These are phyloP conservation scores for Leptoclinus maculatus DNA, from an alignment of 2,797 vertebrate genomes.

Conservation along the genomic window DNA sequence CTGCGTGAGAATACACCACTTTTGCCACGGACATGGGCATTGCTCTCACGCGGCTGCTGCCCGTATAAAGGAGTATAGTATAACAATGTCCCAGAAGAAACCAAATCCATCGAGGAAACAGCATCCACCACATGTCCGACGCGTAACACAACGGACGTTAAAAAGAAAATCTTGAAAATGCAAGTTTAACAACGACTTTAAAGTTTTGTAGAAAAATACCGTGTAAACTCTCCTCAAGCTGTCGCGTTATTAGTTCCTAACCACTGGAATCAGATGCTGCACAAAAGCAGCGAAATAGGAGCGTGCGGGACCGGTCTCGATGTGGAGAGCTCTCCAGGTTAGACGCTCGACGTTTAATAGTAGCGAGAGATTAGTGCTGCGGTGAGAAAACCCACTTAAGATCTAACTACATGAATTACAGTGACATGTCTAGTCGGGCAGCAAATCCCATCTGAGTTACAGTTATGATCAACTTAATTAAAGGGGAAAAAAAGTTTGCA, in stretches of 20 bases:
- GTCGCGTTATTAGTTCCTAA: not conserved
- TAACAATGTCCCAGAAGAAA: conserved; percentile 84
- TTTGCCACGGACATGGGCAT: conserved; percentile 84
- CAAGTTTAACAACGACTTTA: not conserved
- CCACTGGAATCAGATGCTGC: not conserved
- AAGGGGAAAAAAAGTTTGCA: conserved; percentile 74
- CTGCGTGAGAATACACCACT: conserved; percentile 94
- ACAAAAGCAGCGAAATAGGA: conserved; percentile 10
- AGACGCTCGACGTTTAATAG: conserved; percentile 70
- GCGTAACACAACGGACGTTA: conserved; percentile 35
- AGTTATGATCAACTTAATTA: conserved; percentile 77
- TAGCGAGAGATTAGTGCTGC: conserved; percentile 74
- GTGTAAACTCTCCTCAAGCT: not conserved
- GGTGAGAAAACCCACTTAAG: conserved; percentile 83
- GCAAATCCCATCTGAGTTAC: conserved; percentile 75
- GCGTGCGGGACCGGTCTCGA: conserved; percentile 40
- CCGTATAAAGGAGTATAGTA: conserved; percentile 77
- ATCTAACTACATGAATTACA: conserved; percentile 74
- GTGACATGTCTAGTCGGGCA: conserved; percentile 70
- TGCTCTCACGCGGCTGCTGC: conserved; percentile 76
- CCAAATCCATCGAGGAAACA: conserved; percentile 90
- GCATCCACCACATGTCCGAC: conserved; percentile 88
- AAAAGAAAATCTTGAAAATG: conserved; percentile 20
- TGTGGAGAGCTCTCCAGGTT: conserved; percentile 64
- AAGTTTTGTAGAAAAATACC: not conserved